Base-by-base conservation (phyloP, 2,113 vertebrate genomes). In the Pyrgilauda ruficollis region DNA sequence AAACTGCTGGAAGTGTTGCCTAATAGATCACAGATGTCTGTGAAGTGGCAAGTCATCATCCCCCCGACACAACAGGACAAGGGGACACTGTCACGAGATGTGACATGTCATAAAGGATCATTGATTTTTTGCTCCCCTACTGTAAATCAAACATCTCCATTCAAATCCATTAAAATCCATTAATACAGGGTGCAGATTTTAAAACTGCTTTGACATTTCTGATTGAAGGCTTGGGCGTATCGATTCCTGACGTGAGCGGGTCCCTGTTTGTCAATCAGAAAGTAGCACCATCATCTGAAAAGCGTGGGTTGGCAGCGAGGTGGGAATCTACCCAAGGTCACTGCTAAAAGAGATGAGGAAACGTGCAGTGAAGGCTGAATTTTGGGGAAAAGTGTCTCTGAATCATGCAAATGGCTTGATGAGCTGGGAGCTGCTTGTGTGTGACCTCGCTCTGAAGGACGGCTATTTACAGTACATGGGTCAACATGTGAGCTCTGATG, bases 361-460 rank as follows among this genome's bases (percentile, higher is more conserved):
- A 58, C 11, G 2, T 47, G 80, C 31, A 7, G 77, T 21, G 21
- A 43, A 43, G 73, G 55, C 87, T 73, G 62, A 68, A 66, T 64
- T 92, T 91, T 88, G 59, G 79, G 91, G 64, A 52, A 10, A 82
- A 67, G 66, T 49, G 87, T 58, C 89, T 94, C 62, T 28, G 44
- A 94, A 89, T 87, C 28, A 52, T 84, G 68, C 56, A 47, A 86
- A 77, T 62, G 77, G 33, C 67, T 53, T 39, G 58, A 30, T 87
- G 89, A 67, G 76, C 87, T 49, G 46, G 80, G 84, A 89, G 76
- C 84, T 66, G 84, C 77, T 69, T 74, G 91, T 17, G 11, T 31
- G 3, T 69, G 90, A 68, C 95, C 92, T 70, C 39, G 31, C 88
- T 83, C 72, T 95, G 95, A 90, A 96, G 95, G 90, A 89, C 88